Conservation (phyloP, 2,797 vertebrate genomes). For the Anguilla obscura region DNA sequence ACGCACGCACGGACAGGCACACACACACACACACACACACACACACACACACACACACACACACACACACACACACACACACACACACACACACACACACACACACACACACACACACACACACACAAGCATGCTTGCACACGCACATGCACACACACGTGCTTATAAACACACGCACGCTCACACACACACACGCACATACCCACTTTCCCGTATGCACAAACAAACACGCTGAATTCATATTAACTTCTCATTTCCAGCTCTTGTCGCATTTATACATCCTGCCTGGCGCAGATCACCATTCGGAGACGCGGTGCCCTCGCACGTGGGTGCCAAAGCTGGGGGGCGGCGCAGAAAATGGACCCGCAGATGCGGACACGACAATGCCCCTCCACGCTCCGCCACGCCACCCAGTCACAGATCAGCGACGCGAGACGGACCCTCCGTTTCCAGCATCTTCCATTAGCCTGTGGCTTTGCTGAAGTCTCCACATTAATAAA, state of each 20-base stretch:
- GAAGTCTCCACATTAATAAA: neutral
- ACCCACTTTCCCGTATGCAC: neutral
- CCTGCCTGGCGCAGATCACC: neutral
- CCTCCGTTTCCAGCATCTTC: neutral
- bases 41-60: neutral
- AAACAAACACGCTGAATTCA: neutral
- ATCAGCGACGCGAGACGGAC: neutral
- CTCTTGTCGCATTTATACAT: neutral
- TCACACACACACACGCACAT: neutral
- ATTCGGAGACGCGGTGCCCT: neutral
- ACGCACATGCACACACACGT: neutral
- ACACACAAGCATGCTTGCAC: neutral
- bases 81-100: neutral
- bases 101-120: slow-evolving; percentile 18
- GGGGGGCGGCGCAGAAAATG: neutral
- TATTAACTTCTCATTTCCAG: slow-evolving; percentile 19
- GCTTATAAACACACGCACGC: neutral
- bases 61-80: neutral
- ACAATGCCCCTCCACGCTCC: neutral
- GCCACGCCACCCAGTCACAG: neutral
- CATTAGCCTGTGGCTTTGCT: neutral
- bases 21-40: slow-evolving; percentile 7
- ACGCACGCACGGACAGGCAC: neutral
- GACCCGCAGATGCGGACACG: neutral
- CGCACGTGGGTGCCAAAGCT: neutral